These are phyloP conservation scores for Carapus acus DNA, from an alignment of 2,797 vertebrate species.

Conservation along the genomic window DNA sequence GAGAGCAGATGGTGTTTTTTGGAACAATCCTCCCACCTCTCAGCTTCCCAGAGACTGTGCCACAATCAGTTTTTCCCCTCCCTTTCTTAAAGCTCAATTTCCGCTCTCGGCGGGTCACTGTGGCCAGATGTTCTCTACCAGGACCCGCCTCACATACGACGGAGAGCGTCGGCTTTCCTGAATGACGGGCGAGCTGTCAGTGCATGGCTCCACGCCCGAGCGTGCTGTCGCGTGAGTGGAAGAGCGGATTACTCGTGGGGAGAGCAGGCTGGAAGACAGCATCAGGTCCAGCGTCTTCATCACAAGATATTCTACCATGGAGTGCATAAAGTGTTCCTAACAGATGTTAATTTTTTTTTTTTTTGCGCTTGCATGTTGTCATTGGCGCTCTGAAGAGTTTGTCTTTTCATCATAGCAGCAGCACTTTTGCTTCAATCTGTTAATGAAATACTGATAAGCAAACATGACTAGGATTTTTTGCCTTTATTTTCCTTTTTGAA, in stretches of 20 bases:
- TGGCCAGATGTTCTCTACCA: constrained; percentile 70
- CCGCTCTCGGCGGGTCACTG: constrained; percentile 62
- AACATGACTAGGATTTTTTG: too few species aligned
- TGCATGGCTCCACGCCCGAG: constrained; percentile 42
- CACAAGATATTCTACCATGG: constrained; percentile 28
- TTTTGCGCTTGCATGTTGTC: too few species aligned
- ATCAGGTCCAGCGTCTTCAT: constrained; percentile 51
- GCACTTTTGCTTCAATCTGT: too few species aligned
- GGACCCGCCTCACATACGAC: constrained; percentile 50
- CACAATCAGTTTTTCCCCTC: constrained; percentile 58
- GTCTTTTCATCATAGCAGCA: too few species aligned
- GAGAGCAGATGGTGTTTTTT: constrained; percentile 74
- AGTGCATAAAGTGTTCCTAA: constrained; percentile 13
- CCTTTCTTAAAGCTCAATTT: constrained; percentile 71
- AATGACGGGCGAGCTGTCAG: constrained; percentile 35
- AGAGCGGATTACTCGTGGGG: constrained; percentile 36
- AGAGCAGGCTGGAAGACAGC: constrained; percentile 39
- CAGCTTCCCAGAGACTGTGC: constrained; percentile 51
- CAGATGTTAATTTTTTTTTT: constrained; percentile 53
- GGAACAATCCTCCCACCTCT: constrained; percentile 69
- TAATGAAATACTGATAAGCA: too few species aligned
- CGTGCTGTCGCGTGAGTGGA: constrained; percentile 34
- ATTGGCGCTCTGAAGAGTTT: too few species aligned
- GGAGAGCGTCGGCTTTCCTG: constrained; percentile 36
- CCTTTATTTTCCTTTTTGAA: too few species aligned